Percentiles rank a stretch among this genome's conserved stretches.
phyloP scores from a whole-genome alignment of 2,797 vertebrate genomes.

The Spondyliosoma cantharus region DNA sequence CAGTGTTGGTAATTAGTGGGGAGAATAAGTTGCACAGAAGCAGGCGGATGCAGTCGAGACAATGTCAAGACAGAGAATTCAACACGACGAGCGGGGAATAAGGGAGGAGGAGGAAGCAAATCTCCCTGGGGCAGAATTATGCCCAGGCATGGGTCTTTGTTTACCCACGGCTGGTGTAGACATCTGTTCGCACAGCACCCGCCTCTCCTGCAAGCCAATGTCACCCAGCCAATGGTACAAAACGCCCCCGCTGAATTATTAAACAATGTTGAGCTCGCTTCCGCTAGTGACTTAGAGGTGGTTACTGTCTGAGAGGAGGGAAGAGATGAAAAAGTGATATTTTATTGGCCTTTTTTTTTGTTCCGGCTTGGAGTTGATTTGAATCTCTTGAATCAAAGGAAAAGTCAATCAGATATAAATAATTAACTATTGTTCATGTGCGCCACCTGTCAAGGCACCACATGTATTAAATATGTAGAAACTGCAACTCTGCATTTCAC shows the following conservation, averaged over 20 bases:
- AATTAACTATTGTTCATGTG: not conserved
- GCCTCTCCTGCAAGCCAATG: slow-evolving; percentile 71
- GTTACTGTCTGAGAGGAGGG: not conserved
- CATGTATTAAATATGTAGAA: not conserved
- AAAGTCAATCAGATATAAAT: not conserved
- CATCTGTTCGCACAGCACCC: slow-evolving; percentile 82
- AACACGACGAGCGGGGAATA: slow-evolving; percentile 36
- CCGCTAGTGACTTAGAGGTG: slow-evolving; percentile 48
- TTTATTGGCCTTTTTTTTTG: not conserved
- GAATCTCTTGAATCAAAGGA: not conserved
- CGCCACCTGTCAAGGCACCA: not conserved
- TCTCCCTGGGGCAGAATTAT: slow-evolving; percentile 66
- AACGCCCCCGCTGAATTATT: slow-evolving; percentile 72
- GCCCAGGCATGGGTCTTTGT: slow-evolving; percentile 70
- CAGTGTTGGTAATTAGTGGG: slow-evolving; percentile 32
- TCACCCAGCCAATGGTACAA: slow-evolving; percentile 74
- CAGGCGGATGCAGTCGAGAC: slow-evolving; percentile 15
- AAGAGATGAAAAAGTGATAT: not conserved
- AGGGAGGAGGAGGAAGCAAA: slow-evolving; percentile 57
- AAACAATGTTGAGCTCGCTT: slow-evolving; percentile 59
- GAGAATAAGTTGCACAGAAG: slow-evolving; percentile 19
- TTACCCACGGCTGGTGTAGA: slow-evolving; percentile 75
- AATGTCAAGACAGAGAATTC: slow-evolving; percentile 28
- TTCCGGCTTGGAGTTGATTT: not conserved
- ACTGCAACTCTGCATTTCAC: not conserved